Conservation (phyloP, 2,113 vertebrate genomes). For the Vicugna pacos region DNA sequence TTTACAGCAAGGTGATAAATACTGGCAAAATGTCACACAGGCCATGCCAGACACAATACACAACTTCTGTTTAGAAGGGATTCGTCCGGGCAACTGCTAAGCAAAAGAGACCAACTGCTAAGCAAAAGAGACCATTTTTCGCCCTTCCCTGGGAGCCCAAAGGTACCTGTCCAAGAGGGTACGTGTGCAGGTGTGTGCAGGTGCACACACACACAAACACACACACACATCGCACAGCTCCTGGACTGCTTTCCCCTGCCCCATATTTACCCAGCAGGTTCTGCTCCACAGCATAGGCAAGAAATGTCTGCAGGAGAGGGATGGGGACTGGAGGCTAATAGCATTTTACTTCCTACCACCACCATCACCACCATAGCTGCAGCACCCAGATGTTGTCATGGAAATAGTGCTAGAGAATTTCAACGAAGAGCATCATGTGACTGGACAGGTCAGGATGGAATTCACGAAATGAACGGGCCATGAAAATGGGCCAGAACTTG, state of each 20-base stretch:
- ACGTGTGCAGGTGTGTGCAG: too few relatives aligned
- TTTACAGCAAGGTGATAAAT: constrained; percentile 18
- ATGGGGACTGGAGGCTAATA: not conserved
- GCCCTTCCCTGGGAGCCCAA: not conserved
- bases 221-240: not conserved
- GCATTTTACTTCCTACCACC: not conserved
- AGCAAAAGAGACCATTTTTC: not conserved
- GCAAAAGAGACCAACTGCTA: not conserved
- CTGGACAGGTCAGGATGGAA: not conserved
- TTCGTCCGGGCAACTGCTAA: not conserved
- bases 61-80: not conserved
- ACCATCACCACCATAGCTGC: not conserved
- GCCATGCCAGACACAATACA: not conserved
- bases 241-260: not conserved
- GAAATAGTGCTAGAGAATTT: not conserved
- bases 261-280: not conserved
- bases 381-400: not conserved
- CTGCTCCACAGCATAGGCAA: not conserved
- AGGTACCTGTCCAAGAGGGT: not conserved
- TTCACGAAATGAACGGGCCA: not conserved
- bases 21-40: not conserved
- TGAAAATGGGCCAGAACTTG: not conserved
- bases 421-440: not conserved
- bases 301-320: not conserved
- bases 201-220: not conserved